phyloP scores from a whole-genome alignment of 2,888 invertebrate genomes.

The Agrochola lota region DNA sequence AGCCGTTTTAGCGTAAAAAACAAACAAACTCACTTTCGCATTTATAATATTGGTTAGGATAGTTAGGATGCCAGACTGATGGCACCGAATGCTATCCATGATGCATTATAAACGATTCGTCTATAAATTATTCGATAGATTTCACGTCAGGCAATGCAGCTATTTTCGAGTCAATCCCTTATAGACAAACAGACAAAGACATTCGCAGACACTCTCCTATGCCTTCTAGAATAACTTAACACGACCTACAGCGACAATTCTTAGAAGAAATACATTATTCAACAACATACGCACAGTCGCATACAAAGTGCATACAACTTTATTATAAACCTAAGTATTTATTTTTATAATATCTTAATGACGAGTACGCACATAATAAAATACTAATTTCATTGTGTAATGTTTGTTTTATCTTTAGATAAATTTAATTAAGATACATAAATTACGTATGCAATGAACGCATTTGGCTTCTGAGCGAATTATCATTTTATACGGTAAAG shows the following conservation, averaged over 20 bases:
- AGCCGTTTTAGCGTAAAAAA: neutral
- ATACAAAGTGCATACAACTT: constrained; percentile 56
- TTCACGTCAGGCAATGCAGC: constrained; percentile 37
- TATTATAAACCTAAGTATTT: constrained; percentile 30
- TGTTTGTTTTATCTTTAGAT: constrained; percentile 45
- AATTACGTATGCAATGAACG: constrained; percentile 43
- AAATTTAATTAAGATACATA: constrained; percentile 41
- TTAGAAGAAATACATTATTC: constrained; percentile 61
- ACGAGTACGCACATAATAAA: constrained; percentile 49
- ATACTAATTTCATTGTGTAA: constrained; percentile 43
- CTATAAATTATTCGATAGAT: constrained; percentile 34
- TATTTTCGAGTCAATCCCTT: constrained; percentile 26
- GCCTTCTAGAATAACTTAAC: constrained; percentile 49
- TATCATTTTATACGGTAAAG: constrained; percentile 35
- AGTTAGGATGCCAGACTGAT: constrained; percentile 18
- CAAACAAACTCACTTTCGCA: neutral
- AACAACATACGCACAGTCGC: constrained; percentile 26
- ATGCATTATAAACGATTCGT: constrained; percentile 25
- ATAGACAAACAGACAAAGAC: constrained; percentile 44
- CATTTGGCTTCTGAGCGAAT: constrained; percentile 13
- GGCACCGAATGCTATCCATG: constrained; percentile 9
- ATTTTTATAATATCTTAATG: constrained; percentile 56
- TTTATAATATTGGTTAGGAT: neutral
- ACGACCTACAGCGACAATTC: constrained; percentile 57
- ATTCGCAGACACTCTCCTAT: constrained; percentile 48